These are phyloP conservation scores for Drosophila fuyamai DNA, from an alignment of 1,140 invertebrate genomes.

Conservation along the genomic window DNA sequence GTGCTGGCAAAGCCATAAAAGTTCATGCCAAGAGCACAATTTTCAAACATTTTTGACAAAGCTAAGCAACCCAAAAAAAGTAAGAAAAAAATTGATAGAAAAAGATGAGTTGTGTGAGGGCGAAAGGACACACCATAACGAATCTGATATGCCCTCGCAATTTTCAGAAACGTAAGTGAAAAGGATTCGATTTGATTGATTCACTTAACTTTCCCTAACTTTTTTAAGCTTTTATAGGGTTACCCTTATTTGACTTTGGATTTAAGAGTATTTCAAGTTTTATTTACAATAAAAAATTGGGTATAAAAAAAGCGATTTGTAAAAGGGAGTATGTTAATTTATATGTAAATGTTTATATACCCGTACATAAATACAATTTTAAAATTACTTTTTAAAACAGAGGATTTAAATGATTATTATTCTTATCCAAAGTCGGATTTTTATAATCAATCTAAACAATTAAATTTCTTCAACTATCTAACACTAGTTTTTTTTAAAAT, in stretches of 20 bases:
- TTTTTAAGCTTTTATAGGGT: background rate
- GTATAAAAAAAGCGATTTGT: no score
- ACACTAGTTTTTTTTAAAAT: no score
- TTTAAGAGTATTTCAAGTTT: no score
- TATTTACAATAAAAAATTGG: no score
- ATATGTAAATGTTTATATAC: no score
- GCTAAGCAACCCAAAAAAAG: constrained; percentile 6
- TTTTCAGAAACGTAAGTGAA: background rate
- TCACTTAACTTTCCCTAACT: background rate
- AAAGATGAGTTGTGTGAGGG: constrained; percentile 3
- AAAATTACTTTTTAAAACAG: no score
- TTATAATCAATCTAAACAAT: no score
- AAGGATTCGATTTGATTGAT: background rate
- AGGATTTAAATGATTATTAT: no score
- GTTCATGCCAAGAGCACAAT: constrained; percentile 44
- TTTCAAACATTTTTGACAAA: constrained; percentile 30
- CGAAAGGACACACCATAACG: background rate
- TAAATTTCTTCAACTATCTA: no score
- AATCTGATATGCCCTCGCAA: constrained; percentile 26
- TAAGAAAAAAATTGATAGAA: constrained; percentile 14
- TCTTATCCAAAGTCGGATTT: no score
- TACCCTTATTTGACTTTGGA: background rate
- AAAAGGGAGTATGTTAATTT: no score
- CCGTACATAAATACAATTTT: no score
- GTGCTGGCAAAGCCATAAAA: constrained; percentile 71